A percentile compares a stretch with the other conserved stretches of the same genome.
Evolutionary conservation across 1,140 invertebrate species (phyloP).

Genomic region (Oryzaephilus surinamensis): DNA sequence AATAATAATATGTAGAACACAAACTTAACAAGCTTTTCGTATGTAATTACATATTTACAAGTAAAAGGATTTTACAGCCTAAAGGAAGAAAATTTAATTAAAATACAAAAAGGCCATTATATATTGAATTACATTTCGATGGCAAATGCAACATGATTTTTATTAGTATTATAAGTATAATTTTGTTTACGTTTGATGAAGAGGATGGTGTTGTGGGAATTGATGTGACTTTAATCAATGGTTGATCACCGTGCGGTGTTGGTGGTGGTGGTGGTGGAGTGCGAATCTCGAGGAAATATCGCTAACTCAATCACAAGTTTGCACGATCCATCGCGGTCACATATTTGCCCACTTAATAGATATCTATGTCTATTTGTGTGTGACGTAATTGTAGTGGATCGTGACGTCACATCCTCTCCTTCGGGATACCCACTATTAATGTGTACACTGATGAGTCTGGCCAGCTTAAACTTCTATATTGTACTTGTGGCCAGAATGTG

Average conservation of each 20-base stretch:
- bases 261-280: not conserved
- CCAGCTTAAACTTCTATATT: no score
- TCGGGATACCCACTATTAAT: no score
- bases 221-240: conserved; percentile 31
- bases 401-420: conserved; percentile 25
- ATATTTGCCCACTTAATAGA: conserved; percentile 30
- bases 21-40: no score
- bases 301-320: conserved; percentile 33
- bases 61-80: no score
- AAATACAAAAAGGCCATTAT: no score
- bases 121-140: no score
- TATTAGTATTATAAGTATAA: conserved; percentile 12
- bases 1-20: no score
- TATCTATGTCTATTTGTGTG: conserved; percentile 31
- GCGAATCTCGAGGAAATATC: conserved; percentile 11
- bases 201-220: conserved; percentile 22
- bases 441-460: no score
- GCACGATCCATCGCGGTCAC: conserved; percentile 27
- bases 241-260: conserved; percentile 16
- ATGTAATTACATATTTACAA: no score
- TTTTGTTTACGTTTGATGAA: conserved; percentile 17
- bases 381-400: conserved; percentile 29
- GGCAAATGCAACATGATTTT: no score
- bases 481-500: no score
- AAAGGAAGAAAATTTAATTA: no score